Base-by-base conservation (phyloP, 2,113 vertebrate species). In the Azemiops feae region DNA sequence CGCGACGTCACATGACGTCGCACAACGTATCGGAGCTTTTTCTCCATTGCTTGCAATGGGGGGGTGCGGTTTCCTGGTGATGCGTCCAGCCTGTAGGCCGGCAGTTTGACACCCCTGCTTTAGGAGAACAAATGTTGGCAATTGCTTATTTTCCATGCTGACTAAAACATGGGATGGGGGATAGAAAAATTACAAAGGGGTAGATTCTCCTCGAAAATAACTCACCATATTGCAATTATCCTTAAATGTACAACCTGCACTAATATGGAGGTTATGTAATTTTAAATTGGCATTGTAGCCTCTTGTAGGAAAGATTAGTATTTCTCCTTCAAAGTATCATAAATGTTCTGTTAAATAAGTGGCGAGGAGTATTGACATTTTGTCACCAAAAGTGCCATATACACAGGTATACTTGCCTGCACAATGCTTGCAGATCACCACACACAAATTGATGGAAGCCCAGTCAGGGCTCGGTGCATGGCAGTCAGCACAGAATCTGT, bases 351-450 rank as follows among this genome's bases (percentile, higher is more conserved):
- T 34, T 74, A 74, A 74, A 34, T 74, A 34, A 74, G 30, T 74
- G n/a, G 5, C 2, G 64, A 34, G n/a, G 18, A 16, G 5, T 74
- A 34, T 74, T 69, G 64, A 16, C 5, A n/a, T n/a, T 69, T 74
- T 74, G n/a, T n/a, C n/a, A 34, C n/a, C 14, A 18, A 74, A 74
- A 74, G 12, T 74, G n/a, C n/a, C n/a, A 34, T 18, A 20, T 25
- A 0, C 0, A 52, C 7, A 34, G 14, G 0, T n/a, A 14, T 91
- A 96, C 95, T 90, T 64, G 97, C 99, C 99, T 97, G 99, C 99
- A 39, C 99, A 99, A 96, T 99, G 99, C 96, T 99, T 99, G 97
- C 99, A 99, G 98, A 99, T 99, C 95, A 99, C 98, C 93, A 99
- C 99, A 1, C 99, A 99, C 93, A 99, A 97, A 97, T 99, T 99